A percentile compares a stretch with the other conserved stretches of the same genome.
phyloP scores from a whole-genome alignment of 2,113 vertebrate genomes.

The Dascyllus trimaculatus region DNA sequence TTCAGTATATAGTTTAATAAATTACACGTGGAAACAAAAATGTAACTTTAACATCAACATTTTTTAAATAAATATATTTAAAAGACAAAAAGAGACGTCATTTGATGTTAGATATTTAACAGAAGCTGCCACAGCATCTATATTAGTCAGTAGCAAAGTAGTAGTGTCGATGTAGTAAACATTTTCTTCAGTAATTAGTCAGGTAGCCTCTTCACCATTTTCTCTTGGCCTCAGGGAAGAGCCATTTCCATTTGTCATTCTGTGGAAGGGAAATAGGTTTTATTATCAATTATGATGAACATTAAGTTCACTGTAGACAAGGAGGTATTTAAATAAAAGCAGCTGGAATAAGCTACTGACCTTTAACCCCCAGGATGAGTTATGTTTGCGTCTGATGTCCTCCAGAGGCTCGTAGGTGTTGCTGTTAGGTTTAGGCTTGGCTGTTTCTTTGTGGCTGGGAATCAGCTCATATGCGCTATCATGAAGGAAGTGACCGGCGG shows the following conservation, averaged over 20 bases:
- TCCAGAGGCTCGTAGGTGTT: constrained; percentile 75
- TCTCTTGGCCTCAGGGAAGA: constrained; percentile 84
- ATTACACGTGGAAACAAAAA: not conserved
- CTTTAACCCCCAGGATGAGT: constrained; percentile 64
- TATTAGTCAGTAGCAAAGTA: constrained; percentile 26
- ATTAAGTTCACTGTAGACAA: not conserved
- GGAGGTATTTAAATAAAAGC: not conserved
- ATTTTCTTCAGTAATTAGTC: constrained; percentile 24
- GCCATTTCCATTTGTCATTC: constrained; percentile 86
- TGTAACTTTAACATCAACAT: not conserved
- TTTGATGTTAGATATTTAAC: not conserved
- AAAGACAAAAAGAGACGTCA: not conserved
- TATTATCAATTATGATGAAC: not conserved
- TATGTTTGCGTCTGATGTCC: constrained; percentile 71
- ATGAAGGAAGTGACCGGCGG: not conserved
- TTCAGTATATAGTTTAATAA: not conserved
- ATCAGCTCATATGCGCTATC: constrained; percentile 78
- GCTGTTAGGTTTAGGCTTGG: constrained; percentile 13
- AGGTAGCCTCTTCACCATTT: constrained; percentile 65
- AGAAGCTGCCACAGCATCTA: not conserved
- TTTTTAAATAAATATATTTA: constrained; percentile 46
- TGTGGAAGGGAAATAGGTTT: constrained; percentile 63
- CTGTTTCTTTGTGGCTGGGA: constrained; percentile 42
- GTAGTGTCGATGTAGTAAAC: constrained; percentile 62
- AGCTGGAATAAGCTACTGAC: constrained; percentile 56